These are phyloP conservation scores for Tenodera sinensis DNA, from an alignment of 2,888 invertebrate genomes.

Conservation along the genomic window DNA sequence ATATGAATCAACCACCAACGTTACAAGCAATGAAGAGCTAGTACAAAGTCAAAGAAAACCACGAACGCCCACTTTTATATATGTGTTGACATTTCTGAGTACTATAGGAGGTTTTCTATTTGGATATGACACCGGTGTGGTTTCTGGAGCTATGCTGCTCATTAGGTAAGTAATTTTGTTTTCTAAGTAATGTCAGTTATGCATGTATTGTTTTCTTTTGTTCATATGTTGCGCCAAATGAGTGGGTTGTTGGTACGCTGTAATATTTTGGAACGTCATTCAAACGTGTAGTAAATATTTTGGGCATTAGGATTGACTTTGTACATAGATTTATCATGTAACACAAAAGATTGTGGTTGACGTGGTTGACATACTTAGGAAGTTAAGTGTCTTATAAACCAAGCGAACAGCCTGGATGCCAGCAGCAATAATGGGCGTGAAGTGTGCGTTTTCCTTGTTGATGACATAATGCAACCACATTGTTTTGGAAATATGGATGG, in stretches of 20 bases:
- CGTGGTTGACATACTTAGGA: too few species aligned
- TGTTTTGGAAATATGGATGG: too few species aligned
- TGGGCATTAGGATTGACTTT: background rate
- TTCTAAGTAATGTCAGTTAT: background rate
- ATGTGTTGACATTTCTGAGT: constrained; percentile 42
- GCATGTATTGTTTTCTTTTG: background rate
- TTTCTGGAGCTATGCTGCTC: constrained; percentile 50
- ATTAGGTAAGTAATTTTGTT: constrained; percentile 34
- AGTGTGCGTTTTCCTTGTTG: too few species aligned
- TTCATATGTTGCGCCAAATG: background rate
- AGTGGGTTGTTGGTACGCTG: background rate
- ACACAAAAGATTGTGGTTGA: too few species aligned
- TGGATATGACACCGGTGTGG: constrained; percentile 58
- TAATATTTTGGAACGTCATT: background rate
- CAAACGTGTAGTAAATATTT: background rate
- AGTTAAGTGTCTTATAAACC: too few species aligned
- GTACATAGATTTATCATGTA: too few species aligned
- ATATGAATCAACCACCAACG: constrained; percentile 23
- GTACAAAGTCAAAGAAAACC: background rate
- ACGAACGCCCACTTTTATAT: constrained; percentile 23
- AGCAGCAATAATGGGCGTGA: too few species aligned
- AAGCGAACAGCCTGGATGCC: too few species aligned
- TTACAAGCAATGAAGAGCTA: constrained; percentile 6
- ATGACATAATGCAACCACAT: too few species aligned
- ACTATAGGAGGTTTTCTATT: constrained; percentile 52